A percentile compares a stretch with the other conserved stretches of the same genome.
These are phyloP conservation scores for Drosophila pallidifrons DNA, from an alignment of 1,140 invertebrate species.

Conservation along the genomic window DNA sequence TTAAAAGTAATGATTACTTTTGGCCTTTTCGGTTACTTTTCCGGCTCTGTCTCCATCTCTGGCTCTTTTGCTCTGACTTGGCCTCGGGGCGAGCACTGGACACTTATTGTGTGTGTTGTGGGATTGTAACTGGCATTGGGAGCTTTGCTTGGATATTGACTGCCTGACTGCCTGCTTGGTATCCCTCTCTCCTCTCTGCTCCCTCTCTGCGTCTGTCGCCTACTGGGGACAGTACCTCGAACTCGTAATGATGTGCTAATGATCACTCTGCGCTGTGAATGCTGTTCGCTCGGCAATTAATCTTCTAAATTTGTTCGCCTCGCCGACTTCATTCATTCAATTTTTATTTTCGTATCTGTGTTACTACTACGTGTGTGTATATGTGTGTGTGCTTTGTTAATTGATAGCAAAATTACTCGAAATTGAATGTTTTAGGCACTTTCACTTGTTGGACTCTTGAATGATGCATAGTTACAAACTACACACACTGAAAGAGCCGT, in stretches of 20 bases:
- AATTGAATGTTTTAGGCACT: slow-evolving; percentile 75
- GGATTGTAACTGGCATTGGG: slow-evolving; percentile 11
- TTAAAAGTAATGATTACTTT: slow-evolving; percentile 32
- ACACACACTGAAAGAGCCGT: slow-evolving; percentile 42
- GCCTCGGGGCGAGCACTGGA: slow-evolving; percentile 19
- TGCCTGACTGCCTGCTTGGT: not conserved
- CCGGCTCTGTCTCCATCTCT: not conserved
- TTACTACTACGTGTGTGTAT: not conserved
- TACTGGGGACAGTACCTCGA: slow-evolving; percentile 32
- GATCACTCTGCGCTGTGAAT: slow-evolving; percentile 46
- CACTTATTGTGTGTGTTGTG: slow-evolving; percentile 13
- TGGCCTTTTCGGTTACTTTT: slow-evolving; percentile 17
- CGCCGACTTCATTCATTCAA: slow-evolving; percentile 54
- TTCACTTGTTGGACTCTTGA: slow-evolving; percentile 61
- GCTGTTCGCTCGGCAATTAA: slow-evolving; percentile 61
- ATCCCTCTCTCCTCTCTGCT: not conserved
- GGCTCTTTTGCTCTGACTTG: not conserved
- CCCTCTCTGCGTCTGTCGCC: slow-evolving; percentile 12
- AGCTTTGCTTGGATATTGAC: not conserved
- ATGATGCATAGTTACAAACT: slow-evolving; percentile 34
- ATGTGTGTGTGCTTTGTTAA: slow-evolving; percentile 66
- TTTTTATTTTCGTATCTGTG: slow-evolving; percentile 14
- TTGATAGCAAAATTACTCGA: slow-evolving; percentile 78
- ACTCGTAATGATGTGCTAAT: slow-evolving; percentile 76
- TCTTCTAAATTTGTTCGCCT: slow-evolving; percentile 58